Evolutionary conservation across 2,888 invertebrate species (phyloP).

Genomic region (Tachina fera): DNA sequence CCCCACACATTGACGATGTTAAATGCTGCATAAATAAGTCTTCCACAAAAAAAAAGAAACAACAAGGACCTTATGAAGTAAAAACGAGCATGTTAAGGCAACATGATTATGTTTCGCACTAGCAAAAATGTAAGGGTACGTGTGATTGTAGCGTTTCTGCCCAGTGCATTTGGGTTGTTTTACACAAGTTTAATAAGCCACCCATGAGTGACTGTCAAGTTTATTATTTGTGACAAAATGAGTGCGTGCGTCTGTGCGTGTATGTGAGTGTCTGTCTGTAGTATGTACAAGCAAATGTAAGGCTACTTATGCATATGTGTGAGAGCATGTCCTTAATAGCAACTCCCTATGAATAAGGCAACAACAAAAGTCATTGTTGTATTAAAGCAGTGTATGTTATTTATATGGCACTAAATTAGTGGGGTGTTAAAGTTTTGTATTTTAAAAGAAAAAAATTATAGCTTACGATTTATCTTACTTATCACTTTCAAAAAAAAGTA

Average conservation of each 20-base stretch:
- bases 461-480: no score
- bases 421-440: constrained; percentile 8
- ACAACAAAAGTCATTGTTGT: constrained; percentile 48
- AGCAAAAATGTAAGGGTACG: not conserved
- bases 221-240: not conserved
- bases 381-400: constrained; percentile 33
- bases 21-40: constrained; percentile 67
- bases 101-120: not conserved
- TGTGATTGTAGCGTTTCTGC: not conserved
- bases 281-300: no score
- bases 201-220: constrained; percentile 68
- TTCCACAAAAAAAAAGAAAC: constrained; percentile 7
- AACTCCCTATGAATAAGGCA: constrained; percentile 20
- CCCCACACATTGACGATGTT: constrained; percentile 54
- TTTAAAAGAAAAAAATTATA: not conserved
- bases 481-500: no score
- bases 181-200: constrained; percentile 65
- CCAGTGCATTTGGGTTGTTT: constrained; percentile 35
- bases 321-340: not conserved
- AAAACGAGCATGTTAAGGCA: constrained; percentile 4
- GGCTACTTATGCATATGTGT: not conserved
- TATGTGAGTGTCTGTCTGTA: not conserved
- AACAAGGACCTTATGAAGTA: not conserved
- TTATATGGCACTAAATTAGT: not conserved
- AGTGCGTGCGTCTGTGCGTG: not conserved